Percentiles rank a stretch among this genome's conserved stretches.
These are phyloP conservation scores for Probaryconus sp. DNA, from an alignment of 1,140 invertebrate species.

Conservation along the genomic window DNA sequence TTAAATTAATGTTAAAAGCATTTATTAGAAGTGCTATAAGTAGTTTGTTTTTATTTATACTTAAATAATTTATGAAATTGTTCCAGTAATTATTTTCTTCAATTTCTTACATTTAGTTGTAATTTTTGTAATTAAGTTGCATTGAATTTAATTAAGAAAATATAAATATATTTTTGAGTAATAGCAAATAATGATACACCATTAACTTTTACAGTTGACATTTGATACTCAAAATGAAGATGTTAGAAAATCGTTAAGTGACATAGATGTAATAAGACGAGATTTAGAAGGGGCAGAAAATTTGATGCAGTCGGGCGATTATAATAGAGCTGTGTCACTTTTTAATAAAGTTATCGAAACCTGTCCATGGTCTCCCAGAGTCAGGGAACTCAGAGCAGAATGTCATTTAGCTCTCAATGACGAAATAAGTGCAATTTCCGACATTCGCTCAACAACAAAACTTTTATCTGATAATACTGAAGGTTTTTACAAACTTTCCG, in stretches of 20 bases:
- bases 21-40: not conserved
- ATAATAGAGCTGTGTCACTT: slow-evolving; percentile 83
- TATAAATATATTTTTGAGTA: too few relatives aligned
- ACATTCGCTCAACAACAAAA: slow-evolving; percentile 93
- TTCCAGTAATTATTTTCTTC: too few relatives aligned
- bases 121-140: too few relatives aligned
- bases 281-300: slow-evolving; percentile 84
- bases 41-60: too few relatives aligned
- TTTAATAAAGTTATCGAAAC: slow-evolving; percentile 88
- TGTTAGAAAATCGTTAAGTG: slow-evolving; percentile 82
- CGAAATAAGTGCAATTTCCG: slow-evolving; percentile 90
- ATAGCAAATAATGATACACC: too few relatives aligned
- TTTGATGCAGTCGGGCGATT: slow-evolving; percentile 83
- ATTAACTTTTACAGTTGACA: slow-evolving; percentile 81
- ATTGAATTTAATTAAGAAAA: too few relatives aligned
- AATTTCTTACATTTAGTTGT: too few relatives aligned
- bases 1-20: not conserved
- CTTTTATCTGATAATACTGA: slow-evolving; percentile 94
- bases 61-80: too few relatives aligned
- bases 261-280: slow-evolving; percentile 83
- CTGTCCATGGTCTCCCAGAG: slow-evolving; percentile 91
- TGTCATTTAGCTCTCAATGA: slow-evolving; percentile 90
- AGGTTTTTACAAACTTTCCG: slow-evolving; percentile 90
- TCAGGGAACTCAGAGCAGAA: slow-evolving; percentile 92
- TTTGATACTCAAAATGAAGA: slow-evolving; percentile 88